Evolutionary conservation across 2,113 vertebrate species (phyloP).

Genomic region (Willisornis vidua): DNA sequence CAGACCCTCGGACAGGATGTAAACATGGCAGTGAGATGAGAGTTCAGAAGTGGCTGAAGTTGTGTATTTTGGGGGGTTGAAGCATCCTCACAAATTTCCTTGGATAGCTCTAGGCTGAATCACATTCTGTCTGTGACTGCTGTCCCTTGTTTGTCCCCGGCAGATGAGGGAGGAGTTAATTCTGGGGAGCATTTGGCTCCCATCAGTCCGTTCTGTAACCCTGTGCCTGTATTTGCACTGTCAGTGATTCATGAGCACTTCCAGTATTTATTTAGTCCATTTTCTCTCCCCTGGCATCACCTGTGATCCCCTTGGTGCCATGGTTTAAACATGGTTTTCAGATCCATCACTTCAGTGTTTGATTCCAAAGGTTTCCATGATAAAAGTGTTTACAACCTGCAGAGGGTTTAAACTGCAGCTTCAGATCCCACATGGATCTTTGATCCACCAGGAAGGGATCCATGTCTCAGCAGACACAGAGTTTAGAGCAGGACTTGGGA

Average conservation of each 20-base stretch:
- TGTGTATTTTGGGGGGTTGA: background rate
- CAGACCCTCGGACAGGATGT: background rate
- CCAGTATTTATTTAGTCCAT: background rate
- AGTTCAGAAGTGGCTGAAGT: background rate
- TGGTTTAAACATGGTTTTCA: background rate
- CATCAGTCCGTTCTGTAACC: accelerated
- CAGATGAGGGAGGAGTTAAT: background rate
- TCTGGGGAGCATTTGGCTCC: background rate
- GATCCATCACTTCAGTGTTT: background rate
- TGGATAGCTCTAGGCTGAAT: background rate
- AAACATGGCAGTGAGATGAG: accelerated
- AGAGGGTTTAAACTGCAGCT: background rate
- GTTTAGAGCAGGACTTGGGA: background rate
- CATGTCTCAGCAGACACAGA: background rate
- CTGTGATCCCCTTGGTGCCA: background rate
- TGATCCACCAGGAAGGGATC: background rate
- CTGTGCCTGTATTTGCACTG: background rate
- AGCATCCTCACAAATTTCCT: background rate
- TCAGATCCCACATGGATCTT: background rate
- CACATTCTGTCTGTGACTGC: background rate
- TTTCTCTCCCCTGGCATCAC: background rate
- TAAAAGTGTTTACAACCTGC: background rate
- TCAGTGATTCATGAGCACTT: background rate
- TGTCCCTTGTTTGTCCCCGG: background rate
- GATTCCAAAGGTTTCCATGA: background rate